Evolutionary conservation across 2,797 vertebrate species (phyloP), one percentile per base, ranked within the genome.

Genomic region (Adelosebastes latens): DNA sequence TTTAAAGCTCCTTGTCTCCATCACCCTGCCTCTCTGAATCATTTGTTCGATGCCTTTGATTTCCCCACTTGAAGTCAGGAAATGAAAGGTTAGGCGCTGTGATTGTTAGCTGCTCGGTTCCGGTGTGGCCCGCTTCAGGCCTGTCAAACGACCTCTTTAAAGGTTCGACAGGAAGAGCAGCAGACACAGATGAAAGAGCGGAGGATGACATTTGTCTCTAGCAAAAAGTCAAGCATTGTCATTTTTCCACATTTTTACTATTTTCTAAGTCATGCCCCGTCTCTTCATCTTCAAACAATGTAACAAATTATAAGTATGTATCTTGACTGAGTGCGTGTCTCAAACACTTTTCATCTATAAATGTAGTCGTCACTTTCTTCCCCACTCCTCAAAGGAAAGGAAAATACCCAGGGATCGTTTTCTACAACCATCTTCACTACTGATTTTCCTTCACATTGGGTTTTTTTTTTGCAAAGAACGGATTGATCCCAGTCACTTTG

Each of bases 31-130:
- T 49, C 60, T 60, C 72, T 52, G 64, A 86, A 72, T 87, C 70
- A 75, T 90, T 91, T 91, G 85, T 85, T 83, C 79, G 1, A 22
- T 20, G 65, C 81, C 84, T 91, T 93, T 94, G 83, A 89, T 93
- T 89, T 87, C 58, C 53, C 68, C 34, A 53, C 81, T 87, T 87
- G 82, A 90, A 87, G 84, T 14, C 74, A 65, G 83, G 75, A 86
- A 92, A 90, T 90, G 36, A 91, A 90, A 93, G 88, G 89, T 89
- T 90, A 82, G 81, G 25, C 6, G 18, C 80, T 76, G 69, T 62
- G 84, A 86, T 84, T 83, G 80, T 83, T 83, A 83, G 81, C 75
- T 9, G 77, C 56, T 66, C 29, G 72, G 65, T 86, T 83, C 87
- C 25, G 22, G 72, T 79, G 72, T 85, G 78, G 64, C 82, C 74